Base-by-base conservation (phyloP, 1,140 invertebrate genomes). In the Drosophila ohnishii region DNA sequence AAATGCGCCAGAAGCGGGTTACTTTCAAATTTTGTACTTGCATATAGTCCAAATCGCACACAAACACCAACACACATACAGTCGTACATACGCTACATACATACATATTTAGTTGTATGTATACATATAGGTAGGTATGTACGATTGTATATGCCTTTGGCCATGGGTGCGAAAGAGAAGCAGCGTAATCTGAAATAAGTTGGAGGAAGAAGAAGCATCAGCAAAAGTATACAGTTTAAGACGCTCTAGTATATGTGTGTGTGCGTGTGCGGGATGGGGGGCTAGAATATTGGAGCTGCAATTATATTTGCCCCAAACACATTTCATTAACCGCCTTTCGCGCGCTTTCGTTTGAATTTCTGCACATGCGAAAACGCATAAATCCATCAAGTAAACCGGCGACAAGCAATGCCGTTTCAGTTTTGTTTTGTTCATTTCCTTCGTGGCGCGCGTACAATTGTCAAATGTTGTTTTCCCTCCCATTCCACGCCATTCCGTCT, bases 381-480 rank as follows among this genome's bases (percentile, higher is more conserved):
- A 88, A 80, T 76, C 75, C 71, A 83, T 83, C 83, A 86, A 78
- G 78, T 75, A 77, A 77, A 74, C 84, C 84, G 82, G 82, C 82
- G 76, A 74, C 78, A 82, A 67, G 71, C 84, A 88, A 88, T 88
- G 84, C 84, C 80, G 85, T 88, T 89, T 88, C 80, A 89, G 59
- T 88, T 88, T 88, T 88, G 84, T 88, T 88, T 88, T 88, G 84
- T 88, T 88, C 84, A 88, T 88, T 89, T 88, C 84, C 58, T 88
- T 88, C 84, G 84, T 88, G 85, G 84, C 84, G 80, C 80, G 83
- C 80, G 84, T 87, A 87, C 83, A 88, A 87, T 87, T 87, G 83
- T 87, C 83, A 88, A 88, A 88, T 87, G 80, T 86, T 85, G 85
- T 83, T 86, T 86, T 87, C 59, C 78, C 82, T 82, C 69, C 75